These are phyloP conservation scores for Chalcis sispes DNA, from an alignment of 2,888 invertebrate genomes.

Conservation along the genomic window DNA sequence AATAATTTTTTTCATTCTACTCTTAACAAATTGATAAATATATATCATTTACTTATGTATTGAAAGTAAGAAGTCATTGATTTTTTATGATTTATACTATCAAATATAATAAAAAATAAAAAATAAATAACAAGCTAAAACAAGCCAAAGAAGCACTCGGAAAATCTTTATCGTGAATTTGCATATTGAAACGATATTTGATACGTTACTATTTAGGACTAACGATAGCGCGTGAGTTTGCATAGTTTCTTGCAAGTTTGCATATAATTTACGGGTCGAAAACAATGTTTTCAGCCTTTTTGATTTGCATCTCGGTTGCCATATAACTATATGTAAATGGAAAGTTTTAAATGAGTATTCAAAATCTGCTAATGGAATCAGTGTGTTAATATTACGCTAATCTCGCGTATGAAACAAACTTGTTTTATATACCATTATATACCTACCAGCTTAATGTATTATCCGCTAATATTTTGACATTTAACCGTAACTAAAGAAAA, in stretches of 20 bases:
- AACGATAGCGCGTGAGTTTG: slow-evolving; percentile 45
- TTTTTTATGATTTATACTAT: background rate
- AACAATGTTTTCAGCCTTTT: slow-evolving; percentile 49
- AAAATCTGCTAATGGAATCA: slow-evolving; percentile 52
- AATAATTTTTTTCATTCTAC: background rate
- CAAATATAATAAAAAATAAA: background rate
- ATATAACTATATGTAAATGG: slow-evolving; percentile 40
- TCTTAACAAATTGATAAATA: background rate
- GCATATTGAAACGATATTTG: slow-evolving; percentile 46
- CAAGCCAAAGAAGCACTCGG: background rate
- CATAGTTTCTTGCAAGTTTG: slow-evolving; percentile 50
- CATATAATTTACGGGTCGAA: slow-evolving; percentile 34
- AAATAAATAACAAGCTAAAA: slow-evolving; percentile 7
- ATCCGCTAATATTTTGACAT: too few species aligned
- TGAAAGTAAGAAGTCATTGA: slow-evolving; percentile 2
- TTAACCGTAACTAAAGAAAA: too few species aligned
- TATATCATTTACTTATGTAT: background rate
- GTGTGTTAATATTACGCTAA: slow-evolving; percentile 22
- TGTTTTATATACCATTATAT: too few species aligned
- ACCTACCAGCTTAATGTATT: too few species aligned
- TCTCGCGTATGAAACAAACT: background rate
- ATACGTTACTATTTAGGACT: slow-evolving; percentile 39
- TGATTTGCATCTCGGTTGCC: slow-evolving; percentile 41
- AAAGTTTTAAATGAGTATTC: slow-evolving; percentile 49
- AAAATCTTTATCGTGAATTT: slow-evolving; percentile 26